Base-by-base conservation (phyloP, 1,140 invertebrate species). In the Odontomachus brunneus region DNA sequence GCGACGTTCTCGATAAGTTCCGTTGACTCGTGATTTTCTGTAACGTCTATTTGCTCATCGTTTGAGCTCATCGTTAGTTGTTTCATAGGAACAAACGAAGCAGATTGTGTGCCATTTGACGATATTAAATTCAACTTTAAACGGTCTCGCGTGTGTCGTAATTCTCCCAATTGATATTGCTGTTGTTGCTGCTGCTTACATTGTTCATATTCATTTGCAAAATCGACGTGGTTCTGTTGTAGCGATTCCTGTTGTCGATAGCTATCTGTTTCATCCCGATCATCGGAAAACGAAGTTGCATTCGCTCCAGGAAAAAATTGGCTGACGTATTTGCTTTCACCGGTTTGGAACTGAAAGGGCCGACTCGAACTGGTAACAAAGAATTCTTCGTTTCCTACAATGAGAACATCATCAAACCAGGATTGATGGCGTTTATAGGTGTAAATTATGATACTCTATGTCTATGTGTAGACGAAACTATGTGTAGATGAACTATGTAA, bases 91-190 rank as follows among this genome's bases (percentile, higher is more conserved):
- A 88, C 72, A 15, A 83, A 89, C 3, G 84, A 22, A 15, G 59
- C 24, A 29, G 63, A 69, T 55, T 66, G 57, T 38, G 76, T 26
- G 24, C 81, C 84, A 48, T 88, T 89, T 26, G 75, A 89, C 4
- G 95, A 95, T 7, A 95, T 95, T 55, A 97, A 92, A 92, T 97
- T 96, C 5, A 97, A 93, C 89, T 97, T 97, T 17, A 97, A 94
- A 84, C 95, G 95, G 90, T 96, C 96, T 82, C 96, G 93, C 1
- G 96, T 97, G 88, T 97, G 97, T 48, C 96, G 93, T 15, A 97
- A 91, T 24, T 97, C 96, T n/a, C 97, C 97, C 17, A 97, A 91
- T 17, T 93, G 91, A 51, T 90, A 90, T 62, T 87, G 87, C 69
- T 89, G 91, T 90, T 66, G 88, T 72, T 81, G 89, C 67, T 33